Base-by-base conservation (phyloP, 2,888 invertebrate genomes). In the Nesidiocoris tenuis region DNA sequence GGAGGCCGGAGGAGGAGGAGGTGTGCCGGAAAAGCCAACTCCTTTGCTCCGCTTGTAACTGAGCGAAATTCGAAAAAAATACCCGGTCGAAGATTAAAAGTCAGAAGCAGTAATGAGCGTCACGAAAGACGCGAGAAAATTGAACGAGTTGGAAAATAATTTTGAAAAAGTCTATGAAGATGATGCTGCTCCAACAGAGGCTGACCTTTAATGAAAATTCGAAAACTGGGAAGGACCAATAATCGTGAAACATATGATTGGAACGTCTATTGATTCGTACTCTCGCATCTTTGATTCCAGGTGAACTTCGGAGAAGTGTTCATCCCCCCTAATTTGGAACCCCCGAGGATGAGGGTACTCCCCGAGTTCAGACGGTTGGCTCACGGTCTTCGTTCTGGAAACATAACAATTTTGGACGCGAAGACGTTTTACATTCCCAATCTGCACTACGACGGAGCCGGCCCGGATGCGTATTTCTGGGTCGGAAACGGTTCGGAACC, bases 391-490 rank as follows among this genome's bases (percentile, higher is more conserved):
- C 88, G 94, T 3, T 95, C 95, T 1, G 95, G 95, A 80, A 95
- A 95, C 85, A 92, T 96, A 81, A 94, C 93, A 82, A 92, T 96
- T 16, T 84, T 96, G 75, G 95, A 96, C 84, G 94, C 94, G 55
- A 94, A 93, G 84, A 95, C 96, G 0, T 91, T 96, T 84, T 92
- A 92, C 84, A 95, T 96, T 79, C 95, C 95, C 5, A 95, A 95
- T 85, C 85, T 96, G 80, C 94, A 95, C 82, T 96, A 95, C 82
- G 95, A 96, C 81, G 95, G 95, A 25, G 92, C 91, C 0, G 95
- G 94, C 0, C 95, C 95, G 0, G 95, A 95, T 82, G 95, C 95
- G 0, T 95, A 94, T 84, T 96, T 96, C 84, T 95, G 94, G 93
- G 95, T 95, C n/a, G 95, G 96, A 17, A 94, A 90, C 81, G 95